Evolutionary conservation across 2,888 invertebrate genomes (phyloP).

Genomic region (Perizoma flavofasciatum): DNA sequence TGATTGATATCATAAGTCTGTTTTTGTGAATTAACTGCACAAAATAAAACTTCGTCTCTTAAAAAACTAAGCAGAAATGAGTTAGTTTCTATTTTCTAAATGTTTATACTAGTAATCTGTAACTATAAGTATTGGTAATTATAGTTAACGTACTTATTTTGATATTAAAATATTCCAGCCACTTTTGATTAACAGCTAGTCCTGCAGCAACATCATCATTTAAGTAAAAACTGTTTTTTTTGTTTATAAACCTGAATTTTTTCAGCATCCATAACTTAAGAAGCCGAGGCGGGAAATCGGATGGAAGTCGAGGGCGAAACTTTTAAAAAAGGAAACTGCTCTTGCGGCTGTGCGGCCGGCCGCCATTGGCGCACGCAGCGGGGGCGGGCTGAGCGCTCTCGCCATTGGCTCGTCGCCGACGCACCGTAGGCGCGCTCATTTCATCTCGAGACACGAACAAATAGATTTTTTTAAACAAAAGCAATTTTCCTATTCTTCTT

Average conservation of each 20-base stretch:
- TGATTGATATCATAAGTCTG: no score
- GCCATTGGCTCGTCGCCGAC: conserved; percentile 70
- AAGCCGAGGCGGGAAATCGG: conserved; percentile 80
- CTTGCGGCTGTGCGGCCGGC: conserved; percentile 63
- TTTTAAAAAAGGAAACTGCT: conserved; percentile 83
- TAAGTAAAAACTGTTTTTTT: conserved; percentile 73
- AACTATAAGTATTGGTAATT: no score
- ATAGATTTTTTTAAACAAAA: conserved; percentile 83
- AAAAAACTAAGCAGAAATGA: no score
- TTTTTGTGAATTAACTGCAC: no score
- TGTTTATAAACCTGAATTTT: conserved; percentile 79
- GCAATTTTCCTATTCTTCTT: conserved; percentile 84
- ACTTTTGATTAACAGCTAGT: neutral
- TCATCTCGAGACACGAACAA: conserved; percentile 79
- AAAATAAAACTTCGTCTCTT: no score
- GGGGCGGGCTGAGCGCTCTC: conserved; percentile 71
- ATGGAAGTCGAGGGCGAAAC: conserved; percentile 81
- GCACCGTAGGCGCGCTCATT: conserved; percentile 76
- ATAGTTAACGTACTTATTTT: no score
- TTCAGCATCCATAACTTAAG: conserved; percentile 77
- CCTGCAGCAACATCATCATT: conserved; percentile 76
- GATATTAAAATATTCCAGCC: no score
- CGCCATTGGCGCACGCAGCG: conserved; percentile 69
- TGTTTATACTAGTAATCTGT: no score
- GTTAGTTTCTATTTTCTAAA: no score